A percentile compares a stretch with the other conserved stretches of the same genome.
phyloP scores from a whole-genome alignment of 2,888 invertebrate genomes.

The Ochropleura leucogaster region DNA sequence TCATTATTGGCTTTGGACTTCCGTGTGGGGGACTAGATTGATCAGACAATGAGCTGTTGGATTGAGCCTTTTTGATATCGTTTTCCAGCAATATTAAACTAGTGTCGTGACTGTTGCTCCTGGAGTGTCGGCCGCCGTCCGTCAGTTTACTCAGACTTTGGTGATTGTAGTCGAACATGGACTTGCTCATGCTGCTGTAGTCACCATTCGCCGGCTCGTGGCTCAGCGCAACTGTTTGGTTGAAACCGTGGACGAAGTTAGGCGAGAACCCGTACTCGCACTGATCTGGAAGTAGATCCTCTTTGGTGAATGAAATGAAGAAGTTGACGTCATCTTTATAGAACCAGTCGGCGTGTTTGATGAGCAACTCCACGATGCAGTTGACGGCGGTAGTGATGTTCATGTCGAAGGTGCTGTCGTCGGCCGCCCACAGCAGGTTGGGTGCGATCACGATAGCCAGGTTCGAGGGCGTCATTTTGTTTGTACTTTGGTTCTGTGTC shows the following conservation, averaged over 20 bases:
- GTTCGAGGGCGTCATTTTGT: conserved; percentile 99
- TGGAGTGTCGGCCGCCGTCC: conserved; percentile 85
- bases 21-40: conserved; percentile 93
- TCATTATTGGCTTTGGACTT: conserved; percentile 93
- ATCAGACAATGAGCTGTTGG: conserved; percentile 93
- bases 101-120: conserved; percentile 91
- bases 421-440: conserved; percentile 96
- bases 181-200: conserved; percentile 83
- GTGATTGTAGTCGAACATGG: conserved; percentile 83
- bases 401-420: conserved; percentile 94
- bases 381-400: conserved; percentile 95
- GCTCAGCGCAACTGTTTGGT: conserved; percentile 83
- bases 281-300: conserved; percentile 90
- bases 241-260: conserved; percentile 82
- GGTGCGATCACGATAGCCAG: conserved; percentile 99
- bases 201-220: conserved; percentile 86
- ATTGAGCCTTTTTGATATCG: conserved; percentile 91
- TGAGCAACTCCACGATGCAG: conserved; percentile 95
- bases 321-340: conserved; percentile 95
- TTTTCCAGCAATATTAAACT: conserved; percentile 88
- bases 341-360: conserved; percentile 95
- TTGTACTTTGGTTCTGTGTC: conserved; percentile 95
- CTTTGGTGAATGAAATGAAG: conserved; percentile 91
- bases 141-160: conserved; percentile 65
- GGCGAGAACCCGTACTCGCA: conserved; percentile 86